Conservation (phyloP, 1,140 invertebrate species). For the Hydropsyche tenuis region DNA sequence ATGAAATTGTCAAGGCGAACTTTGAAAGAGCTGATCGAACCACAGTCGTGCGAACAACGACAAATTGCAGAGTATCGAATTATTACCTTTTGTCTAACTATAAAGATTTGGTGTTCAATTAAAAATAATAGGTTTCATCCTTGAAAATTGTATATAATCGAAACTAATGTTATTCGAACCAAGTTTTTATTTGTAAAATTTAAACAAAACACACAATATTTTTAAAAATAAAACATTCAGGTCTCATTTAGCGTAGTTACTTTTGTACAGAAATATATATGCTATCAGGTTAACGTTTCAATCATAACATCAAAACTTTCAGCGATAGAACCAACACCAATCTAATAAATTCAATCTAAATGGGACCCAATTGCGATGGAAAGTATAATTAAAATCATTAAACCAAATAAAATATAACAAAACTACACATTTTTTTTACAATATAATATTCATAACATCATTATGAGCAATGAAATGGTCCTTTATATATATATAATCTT, state of each 20-base stretch:
- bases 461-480: slow-evolving; percentile 22
- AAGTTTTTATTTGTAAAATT: neutral
- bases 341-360: too few species aligned
- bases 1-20: slow-evolving; percentile 98
- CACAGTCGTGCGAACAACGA: slow-evolving; percentile 95
- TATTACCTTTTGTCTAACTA: slow-evolving; percentile 92
- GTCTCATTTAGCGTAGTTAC: too few species aligned
- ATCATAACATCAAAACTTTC: too few species aligned
- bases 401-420: too few species aligned
- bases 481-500: neutral
- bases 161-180: neutral
- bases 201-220: too few species aligned
- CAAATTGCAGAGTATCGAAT: slow-evolving; percentile 88
- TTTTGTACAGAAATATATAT: too few species aligned
- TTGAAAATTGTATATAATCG: too few species aligned
- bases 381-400: too few species aligned
- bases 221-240: too few species aligned
- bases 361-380: too few species aligned
- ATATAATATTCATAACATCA: neutral
- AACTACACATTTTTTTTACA: neutral
- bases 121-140: slow-evolving; percentile 50
- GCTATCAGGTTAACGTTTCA: too few species aligned
- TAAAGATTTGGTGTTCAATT: slow-evolving; percentile 94
- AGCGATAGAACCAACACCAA: too few species aligned
- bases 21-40: slow-evolving; percentile 96